These are phyloP conservation scores for Gallinago paraguaiae DNA, from an alignment of 2,113 vertebrate genomes.

Conservation along the genomic window DNA sequence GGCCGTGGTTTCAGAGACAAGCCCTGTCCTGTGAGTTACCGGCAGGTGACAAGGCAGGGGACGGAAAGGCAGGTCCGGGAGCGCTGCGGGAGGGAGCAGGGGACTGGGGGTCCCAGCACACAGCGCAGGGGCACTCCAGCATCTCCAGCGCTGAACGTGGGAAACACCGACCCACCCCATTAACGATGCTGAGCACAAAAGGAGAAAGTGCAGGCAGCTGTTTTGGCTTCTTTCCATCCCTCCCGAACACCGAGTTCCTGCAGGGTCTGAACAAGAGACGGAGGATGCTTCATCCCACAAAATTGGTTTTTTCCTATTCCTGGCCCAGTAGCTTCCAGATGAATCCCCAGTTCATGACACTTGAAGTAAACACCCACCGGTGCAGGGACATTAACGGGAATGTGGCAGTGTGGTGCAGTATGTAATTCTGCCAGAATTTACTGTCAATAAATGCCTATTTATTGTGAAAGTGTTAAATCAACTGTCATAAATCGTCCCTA, in stretches of 20 bases:
- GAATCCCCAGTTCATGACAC: neutral
- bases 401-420: neutral
- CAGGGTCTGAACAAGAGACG: neutral
- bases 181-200: neutral
- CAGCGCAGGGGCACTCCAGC: neutral
- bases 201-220: neutral
- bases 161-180: neutral
- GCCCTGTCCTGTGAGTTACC: fast-evolving
- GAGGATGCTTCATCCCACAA: fast-evolving
- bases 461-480: slow-evolving; percentile 39
- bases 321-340: neutral
- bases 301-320: neutral
- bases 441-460: slow-evolving; percentile 47
- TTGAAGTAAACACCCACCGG: neutral
- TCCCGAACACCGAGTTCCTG: neutral
- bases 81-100: neutral
- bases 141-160: fast-evolving
- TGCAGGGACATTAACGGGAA: neutral
- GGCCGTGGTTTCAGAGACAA: fast-evolving
- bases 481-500: neutral
- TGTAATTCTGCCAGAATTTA: slow-evolving; percentile 5
- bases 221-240: neutral
- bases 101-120: fast-evolving
- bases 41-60: neutral
- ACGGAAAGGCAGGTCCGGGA: neutral